A percentile compares a stretch with the other conserved stretches of the same genome.
These are phyloP conservation scores for Ceratosolen fusciceps DNA, from an alignment of 1,140 invertebrate genomes.

Conservation along the genomic window DNA sequence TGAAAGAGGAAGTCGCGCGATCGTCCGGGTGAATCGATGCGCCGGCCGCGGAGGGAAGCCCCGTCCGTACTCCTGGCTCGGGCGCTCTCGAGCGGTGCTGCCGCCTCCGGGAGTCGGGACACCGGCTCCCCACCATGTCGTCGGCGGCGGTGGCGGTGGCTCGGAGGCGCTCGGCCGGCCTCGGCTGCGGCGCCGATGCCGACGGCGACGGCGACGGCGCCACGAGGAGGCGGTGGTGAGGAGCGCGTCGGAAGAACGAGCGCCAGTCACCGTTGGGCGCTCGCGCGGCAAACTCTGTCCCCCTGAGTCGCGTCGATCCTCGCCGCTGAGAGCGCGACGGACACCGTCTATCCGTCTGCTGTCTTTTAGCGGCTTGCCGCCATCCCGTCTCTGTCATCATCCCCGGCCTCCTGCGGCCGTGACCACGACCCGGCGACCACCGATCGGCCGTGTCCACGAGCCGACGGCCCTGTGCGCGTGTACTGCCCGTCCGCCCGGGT, in stretches of 20 bases:
- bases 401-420: not conserved
- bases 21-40: not conserved
- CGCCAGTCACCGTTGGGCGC: constrained; percentile 66
- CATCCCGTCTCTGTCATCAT: not conserved
- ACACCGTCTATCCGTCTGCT: not conserved
- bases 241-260: constrained; percentile 45
- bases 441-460: not conserved
- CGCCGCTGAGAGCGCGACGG: constrained; percentile 1
- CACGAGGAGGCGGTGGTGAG: constrained; percentile 15
- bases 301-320: constrained; percentile 37
- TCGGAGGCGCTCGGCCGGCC: constrained; percentile 52
- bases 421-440: too few relatives aligned
- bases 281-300: constrained; percentile 60
- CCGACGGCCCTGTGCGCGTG: too few relatives aligned
- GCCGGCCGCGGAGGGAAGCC: not conserved
- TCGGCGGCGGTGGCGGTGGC: too few relatives aligned
- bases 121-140: constrained; percentile 21
- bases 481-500: not conserved
- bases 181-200: constrained; percentile 49
- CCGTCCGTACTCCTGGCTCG: too few relatives aligned
- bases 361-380: not conserved
- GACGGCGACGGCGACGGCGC: not conserved
- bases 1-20: too few relatives aligned
- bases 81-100: constrained; percentile 36
- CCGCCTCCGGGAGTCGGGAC: constrained; percentile 40